These are phyloP conservation scores for Drosophila silvestris DNA, from an alignment of 2,888 invertebrate genomes.

Conservation along the genomic window DNA sequence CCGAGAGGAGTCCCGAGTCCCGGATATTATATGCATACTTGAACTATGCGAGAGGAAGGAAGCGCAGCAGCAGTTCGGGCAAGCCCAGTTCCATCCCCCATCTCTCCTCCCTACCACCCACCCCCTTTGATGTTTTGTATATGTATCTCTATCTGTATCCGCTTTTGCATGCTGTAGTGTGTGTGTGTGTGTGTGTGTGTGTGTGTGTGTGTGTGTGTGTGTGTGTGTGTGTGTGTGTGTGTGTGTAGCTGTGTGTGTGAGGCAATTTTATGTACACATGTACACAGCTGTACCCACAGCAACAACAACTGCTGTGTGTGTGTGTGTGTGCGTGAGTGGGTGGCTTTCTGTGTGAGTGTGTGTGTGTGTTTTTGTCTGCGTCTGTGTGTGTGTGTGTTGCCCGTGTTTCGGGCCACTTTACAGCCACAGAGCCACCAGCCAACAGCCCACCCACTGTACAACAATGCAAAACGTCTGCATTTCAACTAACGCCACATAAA, in stretches of 20 bases:
- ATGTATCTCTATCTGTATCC: constrained; percentile 64
- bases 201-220: too few species aligned
- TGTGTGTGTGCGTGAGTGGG: constrained; percentile 10
- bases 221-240: constrained; percentile 25
- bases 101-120: not conserved
- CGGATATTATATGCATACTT: constrained; percentile 81
- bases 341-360: constrained; percentile 6
- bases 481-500: constrained; percentile 64
- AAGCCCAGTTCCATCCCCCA: constrained; percentile 5
- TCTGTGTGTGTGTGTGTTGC: constrained; percentile 29
- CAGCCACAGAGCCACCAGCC: constrained; percentile 62
- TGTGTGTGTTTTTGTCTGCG: constrained; percentile 5
- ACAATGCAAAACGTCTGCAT: constrained; percentile 80
- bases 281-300: constrained; percentile 69
- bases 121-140: constrained; percentile 49
- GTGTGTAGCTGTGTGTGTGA: constrained; percentile 21
- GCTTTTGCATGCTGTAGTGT: constrained; percentile 68
- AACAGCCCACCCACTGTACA: constrained; percentile 58
- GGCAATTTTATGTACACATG: constrained; percentile 67
- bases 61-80: constrained; percentile 41
- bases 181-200: too few species aligned
- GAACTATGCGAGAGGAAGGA: constrained; percentile 76
- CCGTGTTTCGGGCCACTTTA: constrained; percentile 75
- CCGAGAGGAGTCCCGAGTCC: constrained; percentile 63
- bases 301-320: constrained; percentile 22